A percentile compares a stretch with the other conserved stretches of the same genome.
phyloP scores from a whole-genome alignment of 2,797 vertebrate species.

The Manis crassicaudata region DNA sequence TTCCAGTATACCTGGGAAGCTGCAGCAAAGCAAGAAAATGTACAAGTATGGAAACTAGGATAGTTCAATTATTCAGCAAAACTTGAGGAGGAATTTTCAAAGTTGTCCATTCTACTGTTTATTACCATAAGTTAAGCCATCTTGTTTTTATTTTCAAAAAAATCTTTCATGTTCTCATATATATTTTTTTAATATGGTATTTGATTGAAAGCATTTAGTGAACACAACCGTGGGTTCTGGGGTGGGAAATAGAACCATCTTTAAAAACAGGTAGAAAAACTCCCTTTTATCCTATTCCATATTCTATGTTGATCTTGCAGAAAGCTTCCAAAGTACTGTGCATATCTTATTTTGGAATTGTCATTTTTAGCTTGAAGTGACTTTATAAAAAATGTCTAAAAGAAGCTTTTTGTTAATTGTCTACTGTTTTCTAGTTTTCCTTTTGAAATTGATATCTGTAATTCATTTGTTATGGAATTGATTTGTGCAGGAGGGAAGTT shows the following conservation, averaged over 20 bases:
- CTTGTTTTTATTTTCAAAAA: conserved; percentile 9
- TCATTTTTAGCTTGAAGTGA: conserved; percentile 29
- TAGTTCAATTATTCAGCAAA: not conserved
- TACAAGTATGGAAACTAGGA: conserved; percentile 17
- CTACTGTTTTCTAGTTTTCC: not conserved
- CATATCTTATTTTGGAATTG: conserved; percentile 24
- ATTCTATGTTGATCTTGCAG: conserved; percentile 22
- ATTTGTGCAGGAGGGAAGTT: conserved; percentile 54
- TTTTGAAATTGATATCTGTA: conserved; percentile 61
- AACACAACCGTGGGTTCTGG: not conserved
- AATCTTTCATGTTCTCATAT: not conserved
- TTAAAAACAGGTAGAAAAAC: conserved; percentile 14
- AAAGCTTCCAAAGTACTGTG: conserved; percentile 33
- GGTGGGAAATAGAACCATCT: not conserved
- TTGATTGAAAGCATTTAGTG: not conserved
- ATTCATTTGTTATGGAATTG: conserved; percentile 61
- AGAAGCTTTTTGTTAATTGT: conserved; percentile 56
- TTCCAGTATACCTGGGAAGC: not conserved
- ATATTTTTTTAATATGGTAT: not conserved
- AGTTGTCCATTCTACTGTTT: not conserved
- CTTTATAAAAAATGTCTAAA: conserved; percentile 38
- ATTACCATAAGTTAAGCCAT: not conserved
- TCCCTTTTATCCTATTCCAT: not conserved
- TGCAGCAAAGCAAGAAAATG: conserved; percentile 25
- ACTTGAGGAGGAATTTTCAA: not conserved